phyloP scores from a whole-genome alignment of 2,888 invertebrate species.

The Tholera decimalis region DNA sequence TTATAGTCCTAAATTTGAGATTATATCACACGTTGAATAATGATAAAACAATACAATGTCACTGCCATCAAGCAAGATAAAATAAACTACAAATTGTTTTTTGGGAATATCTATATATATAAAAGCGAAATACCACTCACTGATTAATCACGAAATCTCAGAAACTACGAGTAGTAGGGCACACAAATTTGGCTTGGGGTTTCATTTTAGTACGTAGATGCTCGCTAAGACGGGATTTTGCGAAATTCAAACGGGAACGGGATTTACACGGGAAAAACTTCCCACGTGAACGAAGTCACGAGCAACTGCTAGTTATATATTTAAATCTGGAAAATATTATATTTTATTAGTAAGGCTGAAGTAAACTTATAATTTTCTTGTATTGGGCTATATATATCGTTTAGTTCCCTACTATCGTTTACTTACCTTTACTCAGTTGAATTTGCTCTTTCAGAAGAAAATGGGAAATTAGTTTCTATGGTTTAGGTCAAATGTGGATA shows the following conservation, averaged over 20 bases:
- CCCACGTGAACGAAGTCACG: too few relatives aligned
- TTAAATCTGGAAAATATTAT: slow-evolving; percentile 5
- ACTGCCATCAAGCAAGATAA: slow-evolving; percentile 16
- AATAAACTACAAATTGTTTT: not conserved
- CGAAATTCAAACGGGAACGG: too few relatives aligned
- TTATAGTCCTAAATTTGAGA: not conserved
- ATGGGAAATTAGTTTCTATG: not conserved
- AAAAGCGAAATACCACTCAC: too few relatives aligned
- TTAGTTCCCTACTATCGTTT: too few relatives aligned
- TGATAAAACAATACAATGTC: not conserved
- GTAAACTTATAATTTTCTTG: not conserved
- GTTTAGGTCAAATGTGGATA: slow-evolving; percentile 3
- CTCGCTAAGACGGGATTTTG: too few relatives aligned
- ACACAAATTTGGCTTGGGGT: too few relatives aligned
- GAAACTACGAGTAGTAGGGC: too few relatives aligned
- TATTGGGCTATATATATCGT: slow-evolving; percentile 2
- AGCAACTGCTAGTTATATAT: too few relatives aligned
- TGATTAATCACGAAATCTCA: too few relatives aligned
- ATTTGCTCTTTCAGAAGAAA: not conserved
- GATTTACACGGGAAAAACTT: too few relatives aligned
- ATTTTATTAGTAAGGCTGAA: not conserved
- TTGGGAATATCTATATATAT: too few relatives aligned
- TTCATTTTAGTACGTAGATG: too few relatives aligned
- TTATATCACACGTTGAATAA: slow-evolving; percentile 10
- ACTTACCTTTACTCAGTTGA: slow-evolving; percentile 1